phyloP scores from a whole-genome alignment of 2,797 vertebrate genomes.

The Apogon hyalosoma region DNA sequence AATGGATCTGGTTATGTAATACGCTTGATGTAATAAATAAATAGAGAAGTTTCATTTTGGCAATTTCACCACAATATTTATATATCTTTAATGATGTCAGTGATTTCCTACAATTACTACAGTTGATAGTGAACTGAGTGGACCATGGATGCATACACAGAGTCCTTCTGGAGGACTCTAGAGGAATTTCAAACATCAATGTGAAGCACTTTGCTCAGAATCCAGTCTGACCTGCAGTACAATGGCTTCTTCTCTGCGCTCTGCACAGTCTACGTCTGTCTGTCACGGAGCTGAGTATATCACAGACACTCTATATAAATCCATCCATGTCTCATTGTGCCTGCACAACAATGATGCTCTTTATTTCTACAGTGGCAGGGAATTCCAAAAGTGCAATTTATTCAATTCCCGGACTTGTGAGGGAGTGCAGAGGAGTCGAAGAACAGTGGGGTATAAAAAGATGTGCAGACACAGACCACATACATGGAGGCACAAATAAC shows the following conservation, averaged over 20 bases:
- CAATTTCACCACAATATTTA: constrained; percentile 22
- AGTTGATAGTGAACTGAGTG: constrained; percentile 33
- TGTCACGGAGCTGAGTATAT: constrained; percentile 67
- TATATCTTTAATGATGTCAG: constrained; percentile 10
- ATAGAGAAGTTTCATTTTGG: background rate
- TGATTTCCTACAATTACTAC: background rate
- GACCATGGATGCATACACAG: constrained; percentile 17
- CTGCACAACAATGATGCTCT: constrained; percentile 76
- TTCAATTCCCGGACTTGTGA: constrained; percentile 69
- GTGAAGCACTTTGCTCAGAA: constrained; percentile 64
- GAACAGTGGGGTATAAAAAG: constrained; percentile 52
- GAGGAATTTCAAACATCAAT: constrained; percentile 77
- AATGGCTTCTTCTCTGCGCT: constrained; percentile 76
- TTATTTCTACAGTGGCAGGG: constrained; percentile 68
- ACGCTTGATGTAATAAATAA: background rate
- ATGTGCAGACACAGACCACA: constrained; percentile 45
- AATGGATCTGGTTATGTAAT: constrained; percentile 13
- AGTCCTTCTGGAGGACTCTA: constrained; percentile 56
- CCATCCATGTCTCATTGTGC: constrained; percentile 76
- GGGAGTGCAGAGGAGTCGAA: constrained; percentile 58
- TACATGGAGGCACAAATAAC: constrained; percentile 48
- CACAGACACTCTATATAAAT: constrained; percentile 78
- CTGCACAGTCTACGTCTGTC: constrained; percentile 53
- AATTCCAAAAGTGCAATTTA: constrained; percentile 77
- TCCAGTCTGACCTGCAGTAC: constrained; percentile 72